A percentile compares a stretch with the other conserved stretches of the same genome.
Conservation (phyloP, 1,140 invertebrate species). For the Sinella curviseta region DNA sequence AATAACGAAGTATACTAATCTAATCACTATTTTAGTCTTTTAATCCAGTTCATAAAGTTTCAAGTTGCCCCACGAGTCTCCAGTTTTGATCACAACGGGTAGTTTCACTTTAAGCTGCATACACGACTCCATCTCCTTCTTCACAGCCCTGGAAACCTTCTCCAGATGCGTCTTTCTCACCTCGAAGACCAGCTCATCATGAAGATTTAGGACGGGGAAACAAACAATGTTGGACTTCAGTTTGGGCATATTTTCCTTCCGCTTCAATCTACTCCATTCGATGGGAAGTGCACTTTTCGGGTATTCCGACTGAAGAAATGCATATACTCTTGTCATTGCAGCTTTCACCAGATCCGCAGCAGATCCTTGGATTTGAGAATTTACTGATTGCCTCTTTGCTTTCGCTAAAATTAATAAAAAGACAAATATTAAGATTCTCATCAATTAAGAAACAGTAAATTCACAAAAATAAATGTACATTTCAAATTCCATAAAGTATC, state of each 20-base stretch:
- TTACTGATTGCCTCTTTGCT: constrained; percentile 91
- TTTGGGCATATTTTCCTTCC: background rate
- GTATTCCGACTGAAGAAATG: constrained; percentile 56
- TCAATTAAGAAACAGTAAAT: too few relatives aligned
- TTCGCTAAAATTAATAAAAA: constrained; percentile 62
- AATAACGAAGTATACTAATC: too few relatives aligned
- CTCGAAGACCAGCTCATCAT: constrained; percentile 96
- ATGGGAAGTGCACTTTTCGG: constrained; percentile 32
- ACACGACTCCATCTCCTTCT: constrained; percentile 77
- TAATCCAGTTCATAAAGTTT: too few relatives aligned
- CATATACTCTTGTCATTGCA: constrained; percentile 79
- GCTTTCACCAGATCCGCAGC: constrained; percentile 91
- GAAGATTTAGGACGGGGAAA: constrained; percentile 80
- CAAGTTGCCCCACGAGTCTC: constrained; percentile 72
- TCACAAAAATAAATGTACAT: too few relatives aligned
- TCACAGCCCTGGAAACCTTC: constrained; percentile 67
- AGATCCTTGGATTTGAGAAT: constrained; percentile 92
- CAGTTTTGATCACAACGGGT: constrained; percentile 81
- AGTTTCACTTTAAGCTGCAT: constrained; percentile 71
- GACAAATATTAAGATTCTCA: constrained; percentile 36
- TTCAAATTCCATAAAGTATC: too few relatives aligned
- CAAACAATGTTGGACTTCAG: background rate
- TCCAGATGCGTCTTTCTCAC: constrained; percentile 63
- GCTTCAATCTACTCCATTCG: constrained; percentile 3
- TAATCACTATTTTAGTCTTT: too few relatives aligned